These are phyloP conservation scores for Porites rus DNA, from an alignment of 92 coral and sea anemone species.

Conservation along the genomic window DNA sequence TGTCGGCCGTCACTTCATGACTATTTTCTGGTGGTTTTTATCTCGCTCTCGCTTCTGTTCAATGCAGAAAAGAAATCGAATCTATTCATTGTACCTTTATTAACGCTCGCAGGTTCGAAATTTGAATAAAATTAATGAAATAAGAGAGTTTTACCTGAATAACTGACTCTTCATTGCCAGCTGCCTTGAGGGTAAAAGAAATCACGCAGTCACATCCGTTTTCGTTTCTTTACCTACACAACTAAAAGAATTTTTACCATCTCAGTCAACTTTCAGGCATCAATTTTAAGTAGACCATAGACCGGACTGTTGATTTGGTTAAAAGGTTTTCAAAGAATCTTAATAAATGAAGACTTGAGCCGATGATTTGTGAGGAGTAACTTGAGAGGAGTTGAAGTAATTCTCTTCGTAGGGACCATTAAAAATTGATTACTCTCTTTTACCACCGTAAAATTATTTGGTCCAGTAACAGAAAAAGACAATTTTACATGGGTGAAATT, in stretches of 20 bases:
- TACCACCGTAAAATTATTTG: constrained; percentile 22
- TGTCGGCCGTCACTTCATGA: not conserved
- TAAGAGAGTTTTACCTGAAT: constrained; percentile 24
- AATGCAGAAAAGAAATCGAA: not conserved
- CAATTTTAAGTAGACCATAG: not conserved
- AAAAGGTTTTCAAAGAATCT: not conserved
- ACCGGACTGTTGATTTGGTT: not conserved
- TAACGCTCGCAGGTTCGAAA: constrained; percentile 1
- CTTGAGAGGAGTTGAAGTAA: constrained; percentile 3
- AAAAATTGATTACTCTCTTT: constrained; percentile 33
- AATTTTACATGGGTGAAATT: not conserved
- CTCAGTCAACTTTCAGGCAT: not conserved
- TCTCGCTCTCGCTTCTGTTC: not conserved
- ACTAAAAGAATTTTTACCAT: too few species aligned
- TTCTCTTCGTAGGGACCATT: constrained; percentile 25
- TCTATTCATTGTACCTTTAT: constrained; percentile 2
- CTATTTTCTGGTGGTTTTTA: not conserved
- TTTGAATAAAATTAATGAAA: not conserved
- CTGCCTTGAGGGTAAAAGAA: constrained; percentile 17
- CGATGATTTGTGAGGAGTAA: constrained; percentile 13
- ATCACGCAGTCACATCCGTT: not conserved
- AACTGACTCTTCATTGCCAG: constrained; percentile 9
- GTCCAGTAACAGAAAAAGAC: not conserved
- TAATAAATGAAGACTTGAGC: not conserved
- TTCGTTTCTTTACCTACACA: too few species aligned